phyloP scores from a whole-genome alignment of 2,888 invertebrate species.

The Quadriops clusia region DNA sequence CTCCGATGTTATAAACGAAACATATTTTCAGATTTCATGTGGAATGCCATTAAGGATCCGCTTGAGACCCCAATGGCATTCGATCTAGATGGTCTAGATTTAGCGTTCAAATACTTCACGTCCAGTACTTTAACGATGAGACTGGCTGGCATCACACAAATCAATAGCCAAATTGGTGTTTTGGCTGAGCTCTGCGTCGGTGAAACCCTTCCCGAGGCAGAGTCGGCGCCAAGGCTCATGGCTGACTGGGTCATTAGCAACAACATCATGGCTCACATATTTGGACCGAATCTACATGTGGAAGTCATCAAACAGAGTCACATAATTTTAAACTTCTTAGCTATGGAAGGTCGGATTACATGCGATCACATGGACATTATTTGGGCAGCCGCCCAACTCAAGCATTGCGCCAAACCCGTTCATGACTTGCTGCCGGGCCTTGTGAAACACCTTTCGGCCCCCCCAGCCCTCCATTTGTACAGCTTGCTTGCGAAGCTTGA shows the following conservation, averaged over 20 bases:
- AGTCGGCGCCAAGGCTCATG: slow-evolving; percentile 70
- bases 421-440: slow-evolving; percentile 82
- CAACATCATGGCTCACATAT: slow-evolving; percentile 85
- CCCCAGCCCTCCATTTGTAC: slow-evolving; percentile 80
- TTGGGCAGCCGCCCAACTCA: slow-evolving; percentile 90
- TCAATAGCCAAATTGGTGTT: slow-evolving; percentile 85
- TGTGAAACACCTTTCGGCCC: slow-evolving; percentile 79
- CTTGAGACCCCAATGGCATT: slow-evolving; percentile 76
- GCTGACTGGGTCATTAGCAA: slow-evolving; percentile 82
- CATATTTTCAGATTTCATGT: slow-evolving; percentile 92
- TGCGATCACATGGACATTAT: slow-evolving; percentile 85
- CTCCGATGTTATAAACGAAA: too few species aligned
- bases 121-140: slow-evolving; percentile 91
- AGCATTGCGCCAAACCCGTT: slow-evolving; percentile 89
- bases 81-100: slow-evolving; percentile 76
- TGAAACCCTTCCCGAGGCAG: slow-evolving; percentile 75
- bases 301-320: slow-evolving; percentile 95
- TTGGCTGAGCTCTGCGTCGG: slow-evolving; percentile 86
- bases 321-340: slow-evolving; percentile 82
- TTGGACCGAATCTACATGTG: slow-evolving; percentile 94
- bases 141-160: slow-evolving; percentile 85
- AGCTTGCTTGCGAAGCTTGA: slow-evolving; percentile 76
- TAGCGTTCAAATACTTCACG: slow-evolving; percentile 94
- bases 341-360: slow-evolving; percentile 82
- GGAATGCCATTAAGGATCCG: slow-evolving; percentile 90